Conservation (phyloP, 1,140 invertebrate genomes). For the Palaemon carinicauda region DNA sequence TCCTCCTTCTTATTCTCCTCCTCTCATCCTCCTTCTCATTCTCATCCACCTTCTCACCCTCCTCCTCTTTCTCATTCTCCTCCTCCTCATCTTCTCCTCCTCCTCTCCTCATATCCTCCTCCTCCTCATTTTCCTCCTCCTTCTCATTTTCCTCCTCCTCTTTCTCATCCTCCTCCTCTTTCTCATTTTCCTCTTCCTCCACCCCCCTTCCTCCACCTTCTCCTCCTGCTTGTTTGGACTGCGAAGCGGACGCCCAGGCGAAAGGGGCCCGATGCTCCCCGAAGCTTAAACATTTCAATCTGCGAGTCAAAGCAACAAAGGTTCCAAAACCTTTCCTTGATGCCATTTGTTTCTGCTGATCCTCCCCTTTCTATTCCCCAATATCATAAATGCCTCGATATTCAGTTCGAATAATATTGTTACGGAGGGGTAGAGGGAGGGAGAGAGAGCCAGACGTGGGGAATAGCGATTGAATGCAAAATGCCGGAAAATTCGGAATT, state of each 20-base stretch:
- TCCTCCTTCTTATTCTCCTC: not conserved
- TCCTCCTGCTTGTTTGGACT: too few species aligned
- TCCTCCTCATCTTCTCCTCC: too few species aligned
- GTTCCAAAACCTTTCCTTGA: not conserved
- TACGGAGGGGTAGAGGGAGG: not conserved
- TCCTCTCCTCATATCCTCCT: not conserved
- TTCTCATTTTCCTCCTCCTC: not conserved
- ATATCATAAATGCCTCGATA: slow-evolving; percentile 51
- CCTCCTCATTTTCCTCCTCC: not conserved
- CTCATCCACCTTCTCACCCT: too few species aligned
- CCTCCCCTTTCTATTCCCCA: slow-evolving; percentile 4
- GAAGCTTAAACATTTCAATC: not conserved
- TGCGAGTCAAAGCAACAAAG: not conserved
- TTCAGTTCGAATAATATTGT: slow-evolving; percentile 55
- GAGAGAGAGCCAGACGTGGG: slow-evolving; percentile 12
- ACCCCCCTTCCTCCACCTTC: not conserved
- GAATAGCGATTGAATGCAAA: slow-evolving; percentile 52
- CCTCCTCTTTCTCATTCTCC: not conserved
- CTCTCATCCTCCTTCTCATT: too few species aligned
- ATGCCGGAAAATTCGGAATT: slow-evolving; percentile 54
- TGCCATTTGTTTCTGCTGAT: slow-evolving; percentile 12
- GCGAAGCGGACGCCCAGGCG: too few species aligned
- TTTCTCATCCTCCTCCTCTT: not conserved
- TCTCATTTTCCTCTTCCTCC: not conserved
- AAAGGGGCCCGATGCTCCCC: too few species aligned